These are phyloP conservation scores for Erannis defoliaria DNA, from an alignment of 2,888 invertebrate species.

Conservation along the genomic window DNA sequence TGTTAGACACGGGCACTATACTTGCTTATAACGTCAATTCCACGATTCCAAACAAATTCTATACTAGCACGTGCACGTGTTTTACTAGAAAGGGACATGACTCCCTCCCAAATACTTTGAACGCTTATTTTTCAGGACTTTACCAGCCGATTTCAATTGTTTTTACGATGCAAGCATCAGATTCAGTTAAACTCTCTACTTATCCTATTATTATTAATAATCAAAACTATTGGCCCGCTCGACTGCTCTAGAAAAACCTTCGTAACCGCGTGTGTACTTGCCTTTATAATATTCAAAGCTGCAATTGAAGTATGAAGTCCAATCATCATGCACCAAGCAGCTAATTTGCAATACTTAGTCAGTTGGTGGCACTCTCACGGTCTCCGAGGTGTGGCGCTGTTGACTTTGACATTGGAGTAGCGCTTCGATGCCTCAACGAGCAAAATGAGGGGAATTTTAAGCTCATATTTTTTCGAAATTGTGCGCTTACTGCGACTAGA, in stretches of 20 bases:
- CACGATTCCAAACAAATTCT: too few relatives aligned
- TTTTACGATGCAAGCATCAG: too few relatives aligned
- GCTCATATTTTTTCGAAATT: constrained; percentile 1
- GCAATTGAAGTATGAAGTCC: constrained; percentile 13
- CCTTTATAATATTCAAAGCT: background rate
- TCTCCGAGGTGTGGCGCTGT: background rate
- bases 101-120: too few relatives aligned
- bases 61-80: too few relatives aligned
- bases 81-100: too few relatives aligned
- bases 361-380: constrained; percentile 34
- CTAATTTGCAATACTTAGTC: constrained; percentile 29
- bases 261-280: background rate
- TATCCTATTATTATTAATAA: too few relatives aligned
- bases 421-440: background rate
- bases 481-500: constrained; percentile 33
- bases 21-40: too few relatives aligned
- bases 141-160: too few relatives aligned
- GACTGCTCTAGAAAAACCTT: background rate
- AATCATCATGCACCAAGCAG: background rate
- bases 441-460: constrained; percentile 17
- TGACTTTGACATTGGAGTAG: constrained; percentile 28
- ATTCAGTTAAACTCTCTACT: too few relatives aligned
- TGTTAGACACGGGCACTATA: too few relatives aligned
- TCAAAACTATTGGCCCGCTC: too few relatives aligned
- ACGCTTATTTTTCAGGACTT: too few relatives aligned